phyloP scores from a whole-genome alignment of 1,140 invertebrate genomes.

The Harpegnathos saltator region DNA sequence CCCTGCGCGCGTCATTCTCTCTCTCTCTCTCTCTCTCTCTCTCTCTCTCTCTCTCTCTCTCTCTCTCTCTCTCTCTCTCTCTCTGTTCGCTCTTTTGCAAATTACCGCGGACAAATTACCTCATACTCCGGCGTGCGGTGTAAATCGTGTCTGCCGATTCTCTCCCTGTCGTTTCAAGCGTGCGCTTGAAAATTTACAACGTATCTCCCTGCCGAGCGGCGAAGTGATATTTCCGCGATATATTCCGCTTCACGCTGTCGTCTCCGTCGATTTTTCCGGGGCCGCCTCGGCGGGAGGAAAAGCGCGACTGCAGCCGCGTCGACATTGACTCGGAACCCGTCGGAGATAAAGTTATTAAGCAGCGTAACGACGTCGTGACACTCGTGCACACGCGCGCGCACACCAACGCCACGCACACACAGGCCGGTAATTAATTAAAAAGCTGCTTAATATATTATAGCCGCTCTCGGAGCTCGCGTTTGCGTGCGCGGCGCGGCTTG shows the following conservation, averaged over 20 bases:
- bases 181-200: not conserved
- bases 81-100: not conserved
- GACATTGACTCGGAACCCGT: slow-evolving; percentile 47
- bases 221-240: slow-evolving; percentile 11
- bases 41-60: too few relatives aligned
- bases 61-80: too few relatives aligned
- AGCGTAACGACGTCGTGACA: slow-evolving; percentile 61
- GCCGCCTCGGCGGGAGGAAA: not conserved
- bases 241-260: not conserved
- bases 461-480: too few relatives aligned
- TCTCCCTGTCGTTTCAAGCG: not conserved
- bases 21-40: too few relatives aligned
- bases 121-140: not conserved
- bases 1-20: not conserved
- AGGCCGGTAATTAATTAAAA: slow-evolving; percentile 64
- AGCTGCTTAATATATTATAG: slow-evolving; percentile 62
- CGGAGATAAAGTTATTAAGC: slow-evolving; percentile 61
- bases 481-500: slow-evolving; percentile 29
- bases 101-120: not conserved
- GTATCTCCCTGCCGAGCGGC: too few relatives aligned
- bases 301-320: slow-evolving; percentile 22
- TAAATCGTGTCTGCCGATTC: not conserved
- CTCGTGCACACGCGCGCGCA: too few relatives aligned
- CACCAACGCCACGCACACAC: too few relatives aligned
- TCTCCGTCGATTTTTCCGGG: slow-evolving; percentile 25